Base-by-base conservation (phyloP, 37 sponge, comb jelly and placozoan species). In the Mnemiopsis leidyi region DNA sequence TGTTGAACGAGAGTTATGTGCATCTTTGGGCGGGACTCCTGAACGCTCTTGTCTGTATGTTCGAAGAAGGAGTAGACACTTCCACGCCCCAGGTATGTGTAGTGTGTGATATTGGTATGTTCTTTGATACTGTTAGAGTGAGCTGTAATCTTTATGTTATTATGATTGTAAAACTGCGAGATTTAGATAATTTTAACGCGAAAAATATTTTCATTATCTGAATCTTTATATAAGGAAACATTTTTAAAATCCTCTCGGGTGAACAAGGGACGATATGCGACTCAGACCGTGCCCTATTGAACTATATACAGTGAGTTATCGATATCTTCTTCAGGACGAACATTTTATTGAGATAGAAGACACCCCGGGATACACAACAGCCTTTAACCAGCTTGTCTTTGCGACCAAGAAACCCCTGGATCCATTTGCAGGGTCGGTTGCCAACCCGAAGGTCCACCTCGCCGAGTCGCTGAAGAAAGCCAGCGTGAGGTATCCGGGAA, bases 271-370 rank as follows among this genome's bases (percentile, higher is more conserved):
- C n/a, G n/a, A n/a, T n/a, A n/a, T n/a, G n/a, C n/a, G n/a, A n/a
- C n/a, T n/a, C n/a, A n/a, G n/a, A n/a, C n/a, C n/a, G n/a, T n/a
- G n/a, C n/a, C n/a, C n/a, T n/a, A n/a, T n/a, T n/a, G n/a, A n/a
- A n/a, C n/a, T n/a, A n/a, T n/a, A n/a, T n/a, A n/a, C n/a, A n/a
- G n/a, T n/a, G n/a, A n/a, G n/a, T n/a, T n/a, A n/a, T n/a, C n/a
- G n/a, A n/a, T n/a, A n/a, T n/a, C n/a, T n/a, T n/a, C n/a, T n/a
- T n/a, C 90, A 96, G 34, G 98, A 98, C 35, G 98, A 98, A 29
- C 97, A 97, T 73, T 98, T 97, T 77, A 95, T 97, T 23, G 98
- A 98, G 90, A 94, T 98, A 36, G 98, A 98, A 35, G 98, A 98
- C 82, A 97, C 96, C n/a, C 97, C 98, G 20, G 98, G 98, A 33